Conservation (phyloP, 2,113 vertebrate species). For the Dolichotis patagonum region DNA sequence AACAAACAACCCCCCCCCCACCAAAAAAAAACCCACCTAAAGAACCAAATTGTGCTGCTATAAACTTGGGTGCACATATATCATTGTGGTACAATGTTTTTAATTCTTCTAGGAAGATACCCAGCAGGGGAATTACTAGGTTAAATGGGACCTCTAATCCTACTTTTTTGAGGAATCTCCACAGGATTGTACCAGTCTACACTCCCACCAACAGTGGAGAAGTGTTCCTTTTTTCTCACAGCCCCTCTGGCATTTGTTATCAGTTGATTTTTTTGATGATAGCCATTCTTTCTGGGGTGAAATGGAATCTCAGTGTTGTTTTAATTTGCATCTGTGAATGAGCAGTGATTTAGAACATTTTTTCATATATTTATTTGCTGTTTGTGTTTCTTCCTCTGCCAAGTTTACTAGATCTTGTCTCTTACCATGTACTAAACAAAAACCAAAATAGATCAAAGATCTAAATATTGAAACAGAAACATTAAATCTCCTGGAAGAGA, state of each 20-base stretch:
- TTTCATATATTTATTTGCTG: neutral
- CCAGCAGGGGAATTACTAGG: neutral
- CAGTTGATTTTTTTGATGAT: too few relatives aligned
- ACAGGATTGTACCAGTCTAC: neutral
- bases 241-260: neutral
- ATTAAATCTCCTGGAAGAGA: neutral
- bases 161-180: neutral
- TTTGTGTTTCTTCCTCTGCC: neutral
- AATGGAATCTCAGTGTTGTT: neutral
- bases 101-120: neutral
- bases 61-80: neutral
- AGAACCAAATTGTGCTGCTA: neutral
- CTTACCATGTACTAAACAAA: neutral
- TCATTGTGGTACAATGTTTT: neutral
- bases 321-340: neutral
- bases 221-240: neutral
- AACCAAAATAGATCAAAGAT: neutral
- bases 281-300: too few relatives aligned
- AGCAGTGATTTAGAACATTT: neutral
- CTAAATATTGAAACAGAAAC: neutral
- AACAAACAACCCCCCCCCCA: too few relatives aligned
- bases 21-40: too few relatives aligned
- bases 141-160: neutral
- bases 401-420: neutral
- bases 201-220: neutral